A percentile compares a stretch with the other conserved stretches of the same genome.
These are phyloP conservation scores for Branchipolynoe longqiensis DNA, from an alignment of 2,888 invertebrate genomes.

Conservation along the genomic window DNA sequence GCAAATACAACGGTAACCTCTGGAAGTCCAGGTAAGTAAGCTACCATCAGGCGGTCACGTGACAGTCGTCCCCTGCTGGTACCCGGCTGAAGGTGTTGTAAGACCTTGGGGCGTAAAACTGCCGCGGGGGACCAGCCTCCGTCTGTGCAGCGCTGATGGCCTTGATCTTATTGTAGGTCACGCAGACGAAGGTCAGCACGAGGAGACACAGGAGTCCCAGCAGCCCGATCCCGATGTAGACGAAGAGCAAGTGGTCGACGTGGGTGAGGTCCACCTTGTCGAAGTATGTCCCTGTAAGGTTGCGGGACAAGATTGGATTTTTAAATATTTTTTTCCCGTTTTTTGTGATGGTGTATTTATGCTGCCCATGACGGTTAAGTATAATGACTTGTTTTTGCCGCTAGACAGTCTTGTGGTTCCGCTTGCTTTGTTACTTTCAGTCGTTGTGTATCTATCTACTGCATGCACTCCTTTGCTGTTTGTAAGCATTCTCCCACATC, in stretches of 20 bases:
- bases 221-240: slow-evolving; percentile 35
- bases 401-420: no score
- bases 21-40: no score
- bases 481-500: no score
- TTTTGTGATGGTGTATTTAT: not conserved
- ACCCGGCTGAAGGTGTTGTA: slow-evolving; percentile 6
- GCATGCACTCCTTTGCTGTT: no score
- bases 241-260: not conserved
- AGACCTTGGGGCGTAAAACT: slow-evolving; percentile 32
- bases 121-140: slow-evolving; percentile 1
- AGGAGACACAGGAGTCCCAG: slow-evolving; percentile 29
- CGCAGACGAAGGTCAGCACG: slow-evolving; percentile 37
- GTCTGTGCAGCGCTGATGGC: not conserved
- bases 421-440: no score
- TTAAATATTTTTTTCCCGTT: not conserved
- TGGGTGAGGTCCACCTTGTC: no score
- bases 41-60: not conserved
- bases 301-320: not conserved
- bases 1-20: no score
- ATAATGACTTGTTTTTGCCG: no score
- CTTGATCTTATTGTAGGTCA: slow-evolving; percentile 37
- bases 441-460: no score
- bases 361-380: no score
- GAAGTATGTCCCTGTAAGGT: no score
- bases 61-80: not conserved